phyloP scores from a whole-genome alignment of 1,140 invertebrate genomes.

The Sycobia sp. region DNA sequence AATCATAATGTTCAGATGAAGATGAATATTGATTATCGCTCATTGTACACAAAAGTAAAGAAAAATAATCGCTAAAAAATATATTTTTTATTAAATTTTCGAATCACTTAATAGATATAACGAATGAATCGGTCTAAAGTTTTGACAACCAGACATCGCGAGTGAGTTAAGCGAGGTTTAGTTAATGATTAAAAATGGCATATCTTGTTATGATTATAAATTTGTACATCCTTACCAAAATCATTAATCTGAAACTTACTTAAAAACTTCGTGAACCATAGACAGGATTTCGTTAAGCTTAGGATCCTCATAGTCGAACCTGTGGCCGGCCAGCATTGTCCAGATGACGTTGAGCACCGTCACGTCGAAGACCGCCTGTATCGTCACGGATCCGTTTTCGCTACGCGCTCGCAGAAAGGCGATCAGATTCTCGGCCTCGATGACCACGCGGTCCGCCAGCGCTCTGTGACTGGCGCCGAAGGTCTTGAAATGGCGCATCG shows the following conservation, averaged over 20 bases:
- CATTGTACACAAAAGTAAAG: too few species aligned
- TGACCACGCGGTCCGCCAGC: slow-evolving; percentile 65
- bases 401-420: slow-evolving; percentile 45
- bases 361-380: slow-evolving; percentile 66
- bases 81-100: too few species aligned
- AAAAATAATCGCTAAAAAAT: too few species aligned
- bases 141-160: too few species aligned
- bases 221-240: too few species aligned
- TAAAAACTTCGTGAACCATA: slow-evolving; percentile 65
- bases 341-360: slow-evolving; percentile 75
- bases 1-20: too few species aligned
- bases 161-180: too few species aligned
- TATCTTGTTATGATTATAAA: too few species aligned
- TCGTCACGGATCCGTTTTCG: slow-evolving; percentile 50
- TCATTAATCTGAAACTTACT: slow-evolving; percentile 38
- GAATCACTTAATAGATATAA: too few species aligned
- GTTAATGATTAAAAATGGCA: too few species aligned
- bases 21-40: too few species aligned
- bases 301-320: slow-evolving; percentile 66
- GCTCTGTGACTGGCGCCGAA: slow-evolving; percentile 68
- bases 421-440: slow-evolving; percentile 66
- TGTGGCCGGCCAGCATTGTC: slow-evolving; percentile 71
- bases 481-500: slow-evolving; percentile 65
- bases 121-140: too few species aligned
- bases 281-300: slow-evolving; percentile 61